These are phyloP conservation scores for Colletes collaris DNA, from an alignment of 2,888 invertebrate genomes.

Conservation along the genomic window DNA sequence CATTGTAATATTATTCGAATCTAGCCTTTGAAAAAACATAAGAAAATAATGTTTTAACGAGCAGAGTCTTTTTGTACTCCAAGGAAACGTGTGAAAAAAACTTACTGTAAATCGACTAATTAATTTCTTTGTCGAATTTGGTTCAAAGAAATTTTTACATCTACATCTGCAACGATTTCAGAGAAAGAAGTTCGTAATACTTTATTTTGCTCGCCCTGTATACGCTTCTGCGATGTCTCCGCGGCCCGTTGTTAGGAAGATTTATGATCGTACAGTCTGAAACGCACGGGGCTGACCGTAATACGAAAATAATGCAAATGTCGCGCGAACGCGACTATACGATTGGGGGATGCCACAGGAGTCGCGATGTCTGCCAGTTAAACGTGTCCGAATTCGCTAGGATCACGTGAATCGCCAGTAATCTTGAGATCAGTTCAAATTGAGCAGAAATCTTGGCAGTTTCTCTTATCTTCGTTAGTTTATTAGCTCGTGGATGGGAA, in stretches of 20 bases:
- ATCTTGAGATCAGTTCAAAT: background rate
- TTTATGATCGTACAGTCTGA: constrained; percentile 21
- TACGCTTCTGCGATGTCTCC: constrained; percentile 29
- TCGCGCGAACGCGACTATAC: constrained; percentile 20
- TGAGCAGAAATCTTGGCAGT: background rate
- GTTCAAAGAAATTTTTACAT: too few species aligned
- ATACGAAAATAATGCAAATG: constrained; percentile 57
- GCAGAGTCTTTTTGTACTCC: too few species aligned
- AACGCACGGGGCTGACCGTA: constrained; percentile 10
- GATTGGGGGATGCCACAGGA: background rate
- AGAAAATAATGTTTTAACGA: too few species aligned
- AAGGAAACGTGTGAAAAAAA: too few species aligned
- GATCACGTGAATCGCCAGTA: background rate
- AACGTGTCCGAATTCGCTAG: background rate
- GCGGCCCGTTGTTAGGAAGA: constrained; percentile 42
- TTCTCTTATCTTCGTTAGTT: background rate
- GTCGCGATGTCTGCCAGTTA: constrained; percentile 7
- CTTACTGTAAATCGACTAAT: too few species aligned
- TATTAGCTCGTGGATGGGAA: too few species aligned
- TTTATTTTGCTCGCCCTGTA: background rate
- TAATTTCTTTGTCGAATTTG: too few species aligned
- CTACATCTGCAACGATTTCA: too few species aligned
- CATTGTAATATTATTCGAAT: too few species aligned
- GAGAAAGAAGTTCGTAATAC: too few species aligned
- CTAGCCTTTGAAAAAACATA: too few species aligned